Evolutionary conservation across 2,113 vertebrate genomes (phyloP), one percentile per base, ranked within the genome.

Genomic region (Dasyornis broadbenti): DNA sequence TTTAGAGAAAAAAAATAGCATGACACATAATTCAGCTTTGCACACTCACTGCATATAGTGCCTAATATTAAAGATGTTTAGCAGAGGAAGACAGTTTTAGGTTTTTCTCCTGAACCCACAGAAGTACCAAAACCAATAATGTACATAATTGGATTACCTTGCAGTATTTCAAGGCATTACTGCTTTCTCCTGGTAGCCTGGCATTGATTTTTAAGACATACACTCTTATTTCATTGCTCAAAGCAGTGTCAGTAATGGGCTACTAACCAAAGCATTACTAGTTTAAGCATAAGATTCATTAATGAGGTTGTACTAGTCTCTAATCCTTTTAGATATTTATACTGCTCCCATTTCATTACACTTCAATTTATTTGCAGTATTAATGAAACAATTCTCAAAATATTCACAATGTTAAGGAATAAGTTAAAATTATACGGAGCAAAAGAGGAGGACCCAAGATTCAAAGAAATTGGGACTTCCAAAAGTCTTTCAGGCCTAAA

Each of bases 171-270:
- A 77, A 88, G 19, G 35, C 40, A 57, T 8, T 73, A 27, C 6
- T 50, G 33, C 30, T 72, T 91, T 94, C 53, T 60, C 26, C 26
- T 82, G 53, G 19, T 72, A 90, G 80, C 22, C 65, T 75, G 37
- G 11, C 49, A 82, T 53, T 94, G 90, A 91, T 90, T 95, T 96
- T 95, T 66, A 85, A 78, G 66, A 69, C 37, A 23, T n/a, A 66
- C 0, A 0, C 5, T 90, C 68, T 75, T 64, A 69, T 66, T 79
- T 87, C 88, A 30, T 85, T 71, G 56, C 40, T 84, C 85, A 76
- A 83, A 88, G 22, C 15, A 53, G 22, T 76, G 28, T n/a, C 54
- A 85, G 23, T 77, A 80, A 79, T 19, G 11, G 47, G 17, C 17
- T 68, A 85, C 30, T 14, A 85, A 86, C 37, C 8, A 77, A 81